Conservation (phyloP, 2,888 invertebrate genomes). For the Phlogophora meticulosa region DNA sequence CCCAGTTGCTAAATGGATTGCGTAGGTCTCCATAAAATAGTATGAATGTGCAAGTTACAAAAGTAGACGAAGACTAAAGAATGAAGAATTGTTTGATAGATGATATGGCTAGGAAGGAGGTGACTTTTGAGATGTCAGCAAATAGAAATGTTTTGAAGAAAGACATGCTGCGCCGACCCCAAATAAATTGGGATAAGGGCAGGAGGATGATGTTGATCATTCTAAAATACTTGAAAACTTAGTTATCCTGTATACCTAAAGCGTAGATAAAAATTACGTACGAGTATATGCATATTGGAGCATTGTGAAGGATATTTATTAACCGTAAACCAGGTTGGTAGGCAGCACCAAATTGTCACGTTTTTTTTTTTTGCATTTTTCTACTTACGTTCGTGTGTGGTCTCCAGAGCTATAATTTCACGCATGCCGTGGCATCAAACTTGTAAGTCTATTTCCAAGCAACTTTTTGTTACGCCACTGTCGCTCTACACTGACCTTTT, state of each 20-base stretch:
- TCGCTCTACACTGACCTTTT: constrained; percentile 48
- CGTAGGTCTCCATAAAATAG: too few species aligned
- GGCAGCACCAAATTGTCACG: constrained; percentile 13
- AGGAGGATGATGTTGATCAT: too few species aligned
- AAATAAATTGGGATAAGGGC: too few species aligned
- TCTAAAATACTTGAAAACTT: neutral
- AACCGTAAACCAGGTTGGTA: too few species aligned
- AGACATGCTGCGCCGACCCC: too few species aligned
- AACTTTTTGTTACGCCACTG: constrained; percentile 40
- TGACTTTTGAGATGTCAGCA: too few species aligned
- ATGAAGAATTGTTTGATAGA: too few species aligned
- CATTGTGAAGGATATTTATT: constrained; percentile 3
- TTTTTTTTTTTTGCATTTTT: constrained; percentile 10
- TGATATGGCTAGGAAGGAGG: too few species aligned
- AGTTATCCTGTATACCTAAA: neutral
- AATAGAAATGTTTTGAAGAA: too few species aligned
- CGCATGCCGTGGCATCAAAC: neutral
- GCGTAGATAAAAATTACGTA: neutral
- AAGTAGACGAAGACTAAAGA: too few species aligned
- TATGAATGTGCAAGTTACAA: too few species aligned
- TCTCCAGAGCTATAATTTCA: constrained; percentile 10
- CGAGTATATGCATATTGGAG: neutral
- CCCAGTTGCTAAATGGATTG: neutral
- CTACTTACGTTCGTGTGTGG: constrained; percentile 7
- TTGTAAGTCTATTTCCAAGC: neutral